Evolutionary conservation across 1,140 invertebrate species (phyloP), one percentile per base, ranked within the genome.

Genomic region (Oryzaephilus surinamensis): DNA sequence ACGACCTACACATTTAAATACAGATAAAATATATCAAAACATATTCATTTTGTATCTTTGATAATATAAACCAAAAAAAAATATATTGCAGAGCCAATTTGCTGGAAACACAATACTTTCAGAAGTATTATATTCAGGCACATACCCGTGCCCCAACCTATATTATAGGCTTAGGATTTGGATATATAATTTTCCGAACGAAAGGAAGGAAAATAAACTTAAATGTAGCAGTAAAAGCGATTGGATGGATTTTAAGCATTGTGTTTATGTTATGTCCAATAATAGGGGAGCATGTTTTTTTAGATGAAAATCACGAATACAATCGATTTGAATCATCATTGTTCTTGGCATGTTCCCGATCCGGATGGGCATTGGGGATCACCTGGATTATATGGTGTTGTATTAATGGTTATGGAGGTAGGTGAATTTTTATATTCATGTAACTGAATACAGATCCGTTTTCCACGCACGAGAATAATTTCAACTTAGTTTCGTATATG

Each of bases 331-430:
- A 49, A 31, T 18, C 33, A 2, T 30, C 43, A n/a, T 19, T 38
- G 10, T 49, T 38, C 26, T 14, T 49, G 19, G 27, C 46, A 11
- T 41, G 38, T 26, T 40, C 46, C 13, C 34, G 46, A 23, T 45
- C 46, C 15, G 34, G 38, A 19, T 49, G 46, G 46, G 38, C 43
- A 18, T 19, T 44, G 20, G 42, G 46, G 2, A 5, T 49, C n/a
- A 32, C 39, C 12, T 49, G 46, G 46, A 32, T 49, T 5, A 28
- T 49, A 12, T 49, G 43, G 46, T 31, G 29, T 32, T 48, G 46
- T 30, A 38, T 41, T 6, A 26, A 45, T 24, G 39, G 43, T 8
- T 45, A 39, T 39, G 46, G 46, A 32, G 46, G 46, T 35, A 18
- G n/a, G n/a, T n/a, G n/a, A 32, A 3, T 10, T 15, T 8, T 12